Conservation (phyloP, 2,797 vertebrate species). For the Poecilia picta region DNA sequence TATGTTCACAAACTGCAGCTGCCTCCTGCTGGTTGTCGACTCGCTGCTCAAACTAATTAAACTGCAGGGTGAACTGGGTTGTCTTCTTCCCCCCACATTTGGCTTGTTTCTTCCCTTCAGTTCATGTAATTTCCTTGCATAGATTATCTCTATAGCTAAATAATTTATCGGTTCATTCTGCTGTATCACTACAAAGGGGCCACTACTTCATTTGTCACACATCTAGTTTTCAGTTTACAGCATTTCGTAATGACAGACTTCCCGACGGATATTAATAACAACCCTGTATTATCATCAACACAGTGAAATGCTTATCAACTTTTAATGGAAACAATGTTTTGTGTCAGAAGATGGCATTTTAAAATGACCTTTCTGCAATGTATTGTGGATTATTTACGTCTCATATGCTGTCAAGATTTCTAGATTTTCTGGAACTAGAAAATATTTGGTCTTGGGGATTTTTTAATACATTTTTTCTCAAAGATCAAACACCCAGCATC, state of each 20-base stretch:
- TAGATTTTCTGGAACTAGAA: background rate
- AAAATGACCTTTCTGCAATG: background rate
- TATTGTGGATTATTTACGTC: background rate
- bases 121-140: background rate
- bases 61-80: background rate
- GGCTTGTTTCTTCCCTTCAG: background rate
- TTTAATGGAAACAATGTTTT: background rate
- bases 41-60: background rate
- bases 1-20: background rate
- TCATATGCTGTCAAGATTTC: background rate
- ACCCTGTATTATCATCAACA: background rate
- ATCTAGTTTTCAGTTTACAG: background rate
- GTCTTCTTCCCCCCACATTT: background rate
- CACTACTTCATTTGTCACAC: background rate
- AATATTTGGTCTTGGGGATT: background rate
- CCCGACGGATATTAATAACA: background rate
- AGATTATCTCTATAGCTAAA: background rate
- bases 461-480: background rate
- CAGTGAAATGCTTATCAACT: background rate
- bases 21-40: background rate
- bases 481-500: background rate
- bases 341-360: background rate
- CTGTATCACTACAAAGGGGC: background rate
- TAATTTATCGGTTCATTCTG: background rate
- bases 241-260: background rate